Evolutionary conservation across 37 sponge, comb jelly and placozoan genomes (phyloP).

Genomic region (Lycopodina hypogea): DNA sequence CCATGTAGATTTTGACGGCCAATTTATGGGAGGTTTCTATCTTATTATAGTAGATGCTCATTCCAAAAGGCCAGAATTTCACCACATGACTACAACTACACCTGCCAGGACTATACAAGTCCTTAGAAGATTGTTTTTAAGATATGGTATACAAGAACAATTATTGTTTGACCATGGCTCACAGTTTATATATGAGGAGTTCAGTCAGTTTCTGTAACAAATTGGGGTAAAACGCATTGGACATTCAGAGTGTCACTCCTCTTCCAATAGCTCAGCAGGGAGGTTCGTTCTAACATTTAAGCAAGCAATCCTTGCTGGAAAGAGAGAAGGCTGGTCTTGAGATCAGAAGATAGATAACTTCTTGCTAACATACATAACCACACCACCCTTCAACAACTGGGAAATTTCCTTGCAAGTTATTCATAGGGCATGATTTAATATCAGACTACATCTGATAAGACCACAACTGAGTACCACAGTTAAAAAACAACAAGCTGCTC

Average conservation of each 20-base stretch:
- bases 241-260: slow-evolving; percentile 23
- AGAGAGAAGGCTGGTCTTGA: not conserved
- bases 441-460: no score
- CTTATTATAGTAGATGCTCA: slow-evolving; percentile 11
- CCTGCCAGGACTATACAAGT: slow-evolving; percentile 21
- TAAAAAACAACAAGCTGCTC: no score
- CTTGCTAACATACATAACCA: slow-evolving; percentile 11
- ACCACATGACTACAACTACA: slow-evolving; percentile 29
- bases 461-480: no score
- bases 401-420: no score
- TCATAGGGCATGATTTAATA: no score
- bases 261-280: slow-evolving; percentile 51
- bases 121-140: slow-evolving; percentile 34
- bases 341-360: slow-evolving; percentile 14
- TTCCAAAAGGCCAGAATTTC: slow-evolving; percentile 43
- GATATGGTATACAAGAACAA: slow-evolving; percentile 44
- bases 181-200: no score
- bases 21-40: slow-evolving; percentile 5
- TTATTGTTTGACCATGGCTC: slow-evolving; percentile 25
- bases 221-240: slow-evolving; percentile 42
- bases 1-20: slow-evolving; percentile 42
- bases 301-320: no score
- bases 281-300: slow-evolving; percentile 43
- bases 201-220: slow-evolving; percentile 4
- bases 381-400: slow-evolving; percentile 35